Evolutionary conservation across 2,113 vertebrate genomes (phyloP), one percentile per base, ranked within the genome.

Genomic region (Notiomystis cincta): DNA sequence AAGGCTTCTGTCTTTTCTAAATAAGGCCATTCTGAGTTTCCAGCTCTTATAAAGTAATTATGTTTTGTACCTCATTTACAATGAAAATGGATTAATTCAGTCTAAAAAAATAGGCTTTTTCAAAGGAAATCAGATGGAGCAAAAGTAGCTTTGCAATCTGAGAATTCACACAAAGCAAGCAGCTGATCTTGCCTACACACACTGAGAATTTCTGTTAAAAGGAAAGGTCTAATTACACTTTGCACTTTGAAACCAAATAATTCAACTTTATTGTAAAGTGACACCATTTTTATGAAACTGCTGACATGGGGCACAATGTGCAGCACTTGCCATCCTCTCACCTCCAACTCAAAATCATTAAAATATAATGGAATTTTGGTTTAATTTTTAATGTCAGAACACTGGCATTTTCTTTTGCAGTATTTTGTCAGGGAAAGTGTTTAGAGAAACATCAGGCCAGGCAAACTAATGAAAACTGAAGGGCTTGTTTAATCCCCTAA

Each of bases 131-230:
- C 71, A 82, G 56, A 77, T 0, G 0, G 5, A 88, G 33, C 2
- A 7, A 86, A 94, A 81, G 81, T 47, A 65, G 71, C 60, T 92
- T 60, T 78, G 76, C 85, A 93, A 40, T 70, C 76, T 90, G 92
- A 93, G 72, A 92, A 88, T 92, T 93, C 82, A 64, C 67, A 96
- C 88, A 91, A 95, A 96, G 85, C 53, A 91, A 90, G 85, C 82
- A 90, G 87, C 88, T 86, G 90, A 96, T 88, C 79, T 88, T 94
- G 87, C 92, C 88, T 79, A 42, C n/a, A 53, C 25, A 56, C 24
- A 53, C 22, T 75, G 64, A 56, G 82, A 78, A 78, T 93, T 93
- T 92, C 51, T 96, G 76, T 44, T 89, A 48, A 96, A 97, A 92
- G 24, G 76, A 93, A 84, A 93, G 25, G 37, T 93, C 79, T 95